phyloP scores from a whole-genome alignment of 2,113 vertebrate species.

The Chascanopsetta lugubris region DNA sequence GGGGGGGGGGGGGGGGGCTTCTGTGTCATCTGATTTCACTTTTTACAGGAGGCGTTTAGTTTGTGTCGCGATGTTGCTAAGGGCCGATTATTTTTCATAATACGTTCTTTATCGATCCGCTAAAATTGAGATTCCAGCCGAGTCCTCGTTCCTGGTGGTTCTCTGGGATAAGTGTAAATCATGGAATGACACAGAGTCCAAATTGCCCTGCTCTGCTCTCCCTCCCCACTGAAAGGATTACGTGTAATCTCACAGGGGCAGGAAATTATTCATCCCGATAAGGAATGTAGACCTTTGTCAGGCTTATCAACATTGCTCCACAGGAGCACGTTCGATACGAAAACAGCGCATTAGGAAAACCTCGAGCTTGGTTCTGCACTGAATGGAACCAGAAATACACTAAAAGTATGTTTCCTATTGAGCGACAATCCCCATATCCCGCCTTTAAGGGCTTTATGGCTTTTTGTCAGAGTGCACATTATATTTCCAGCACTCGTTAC shows the following conservation, averaged over 20 bases:
- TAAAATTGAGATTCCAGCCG: not conserved
- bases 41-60: constrained; percentile 31
- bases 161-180: not conserved
- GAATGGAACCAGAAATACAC: constrained; percentile 8
- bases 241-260: not conserved
- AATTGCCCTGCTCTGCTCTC: constrained; percentile 12
- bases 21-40: constrained; percentile 53
- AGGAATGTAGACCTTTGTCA: constrained; percentile 36
- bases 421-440: constrained; percentile 24
- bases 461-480: constrained; percentile 38
- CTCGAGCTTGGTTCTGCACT: constrained; percentile 18
- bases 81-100: constrained; percentile 16
- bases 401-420: constrained; percentile 3
- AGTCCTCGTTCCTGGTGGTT: not conserved
- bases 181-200: constrained; percentile 1
- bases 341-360: constrained; percentile 9
- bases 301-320: constrained; percentile 9
- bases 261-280: constrained; percentile 29
- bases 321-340: constrained; percentile 22
- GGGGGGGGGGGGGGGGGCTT: constrained; percentile 22
- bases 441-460: constrained; percentile 20
- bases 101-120: constrained; percentile 1
- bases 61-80: constrained; percentile 14
- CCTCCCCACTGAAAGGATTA: not conserved
- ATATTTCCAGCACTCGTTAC: constrained; percentile 47